Percentiles rank a stretch among this genome's conserved stretches.
phyloP scores from a whole-genome alignment of 1,140 invertebrate genomes.

The Chelonus insularis region DNA sequence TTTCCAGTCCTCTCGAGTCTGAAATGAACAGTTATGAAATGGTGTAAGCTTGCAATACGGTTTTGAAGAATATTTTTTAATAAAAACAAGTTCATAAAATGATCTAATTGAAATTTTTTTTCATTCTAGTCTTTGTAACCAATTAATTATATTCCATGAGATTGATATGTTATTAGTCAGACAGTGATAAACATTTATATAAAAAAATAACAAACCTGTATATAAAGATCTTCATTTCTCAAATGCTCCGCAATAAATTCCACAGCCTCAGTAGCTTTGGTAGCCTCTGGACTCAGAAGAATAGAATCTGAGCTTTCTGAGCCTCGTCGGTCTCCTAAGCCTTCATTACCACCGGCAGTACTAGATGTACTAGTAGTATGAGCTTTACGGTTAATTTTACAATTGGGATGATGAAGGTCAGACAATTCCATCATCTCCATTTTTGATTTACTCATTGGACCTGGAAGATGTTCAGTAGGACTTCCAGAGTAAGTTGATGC shows the following conservation, averaged over 20 bases:
- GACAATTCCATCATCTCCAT: conserved; percentile 93
- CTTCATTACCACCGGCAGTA: conserved; percentile 63
- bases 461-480: conserved; percentile 70
- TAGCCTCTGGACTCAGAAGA: conserved; percentile 87
- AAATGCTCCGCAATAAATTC: conserved; percentile 98
- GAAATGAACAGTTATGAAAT: conserved; percentile 42
- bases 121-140: no score
- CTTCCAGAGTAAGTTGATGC: conserved; percentile 75
- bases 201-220: conserved; percentile 80
- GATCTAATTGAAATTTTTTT: no score
- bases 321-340: conserved; percentile 70
- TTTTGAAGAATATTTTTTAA: no score
- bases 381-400: conserved; percentile 86
- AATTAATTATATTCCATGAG: no score
- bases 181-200: no score
- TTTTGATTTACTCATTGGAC: conserved; percentile 69
- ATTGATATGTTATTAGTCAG: no score
- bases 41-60: no score
- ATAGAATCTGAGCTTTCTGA: conserved; percentile 90
- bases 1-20: conserved; percentile 99
- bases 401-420: conserved; percentile 93
- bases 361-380: conserved; percentile 64
- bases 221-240: conserved; percentile 94
- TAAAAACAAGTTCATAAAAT: no score
- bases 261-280: conserved; percentile 94